Evolutionary conservation across 2,797 vertebrate species (phyloP), one percentile per base, ranked within the genome.

Genomic region (Ispidina picta): DNA sequence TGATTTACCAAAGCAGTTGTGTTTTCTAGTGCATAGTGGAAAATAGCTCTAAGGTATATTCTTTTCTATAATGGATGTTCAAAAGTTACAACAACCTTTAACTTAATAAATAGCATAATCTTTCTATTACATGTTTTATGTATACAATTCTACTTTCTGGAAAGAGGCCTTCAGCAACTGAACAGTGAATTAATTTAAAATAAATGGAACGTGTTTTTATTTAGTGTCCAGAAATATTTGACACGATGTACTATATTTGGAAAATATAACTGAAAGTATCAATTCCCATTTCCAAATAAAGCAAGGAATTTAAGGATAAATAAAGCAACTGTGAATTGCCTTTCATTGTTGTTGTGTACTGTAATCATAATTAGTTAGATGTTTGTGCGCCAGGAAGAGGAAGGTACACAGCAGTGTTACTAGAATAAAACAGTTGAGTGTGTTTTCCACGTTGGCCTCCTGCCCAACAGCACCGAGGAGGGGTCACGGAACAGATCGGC

Each of bases 241-340:
- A 54, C 83, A n/a, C 19, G 37, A 21, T 44, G 25, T 46, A 19
- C 58, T 83, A 0, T 35, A 81, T 56, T 63, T 70, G 20, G 68
- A 55, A 82, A 81, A 77, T 13, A 3, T 37, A 64, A 25, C 52
- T 78, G 68, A 49, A 82, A 82, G 15, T 39, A 55, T 55, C 11
- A 70, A 26, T 71, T 75, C 13, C 26, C 22, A 4, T 72, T 58
- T 81, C 81, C 29, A 28, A 31, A 56, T 79, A 74, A 80, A 56
- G 8, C 3, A 60, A 86, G 70, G 35, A 86, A 52, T 90, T 81
- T 69, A 64, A 85, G 35, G 65, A 25, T 70, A 88, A 90, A 72
- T 81, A 91, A 86, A 92, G 70, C 33, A 66, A n/a, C 46, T 51
- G 15, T 84, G 72, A 86, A 78, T 66, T 73, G 62, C 86, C 28